phyloP scores from a whole-genome alignment of 2,888 invertebrate species.

The Platycnemis pennipes region DNA sequence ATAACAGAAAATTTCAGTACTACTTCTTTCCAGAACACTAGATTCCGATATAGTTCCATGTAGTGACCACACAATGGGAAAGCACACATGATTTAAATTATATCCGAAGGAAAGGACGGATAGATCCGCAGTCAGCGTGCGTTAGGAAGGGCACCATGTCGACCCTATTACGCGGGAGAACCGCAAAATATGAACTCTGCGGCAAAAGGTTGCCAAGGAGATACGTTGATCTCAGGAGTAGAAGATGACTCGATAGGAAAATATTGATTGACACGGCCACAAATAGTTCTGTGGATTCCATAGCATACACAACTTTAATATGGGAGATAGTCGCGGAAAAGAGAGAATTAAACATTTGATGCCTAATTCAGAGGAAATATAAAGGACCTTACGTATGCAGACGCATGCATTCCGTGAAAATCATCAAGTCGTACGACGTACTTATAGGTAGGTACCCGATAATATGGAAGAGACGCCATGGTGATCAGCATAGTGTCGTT shows the following conservation, averaged over 20 bases:
- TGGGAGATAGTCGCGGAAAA: too few species aligned
- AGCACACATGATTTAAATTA: neutral
- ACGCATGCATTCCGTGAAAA: too few species aligned
- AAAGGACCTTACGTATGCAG: too few species aligned
- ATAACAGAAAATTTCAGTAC: neutral
- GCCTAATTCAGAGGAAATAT: too few species aligned
- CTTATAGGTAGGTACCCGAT: too few species aligned
- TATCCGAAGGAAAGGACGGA: neutral
- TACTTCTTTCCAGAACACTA: neutral
- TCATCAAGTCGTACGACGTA: too few species aligned
- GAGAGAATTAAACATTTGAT: too few species aligned
- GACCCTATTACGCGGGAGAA: neutral
- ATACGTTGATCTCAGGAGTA: neutral
- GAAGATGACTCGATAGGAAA: neutral
- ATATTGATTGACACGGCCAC: conserved; percentile 4
- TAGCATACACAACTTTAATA: neutral
- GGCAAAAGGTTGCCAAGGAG: conserved; percentile 52
- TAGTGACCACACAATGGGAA: neutral
- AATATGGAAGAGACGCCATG: too few species aligned
- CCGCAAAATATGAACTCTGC: neutral
- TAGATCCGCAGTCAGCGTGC: neutral
- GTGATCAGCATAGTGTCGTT: too few species aligned
- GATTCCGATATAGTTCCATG: neutral
- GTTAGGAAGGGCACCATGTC: neutral
- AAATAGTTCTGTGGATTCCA: neutral